A percentile compares a stretch with the other conserved stretches of the same genome.
phyloP scores from a whole-genome alignment of 2,113 vertebrate genomes.

The Dicrurus megarhynchus region DNA sequence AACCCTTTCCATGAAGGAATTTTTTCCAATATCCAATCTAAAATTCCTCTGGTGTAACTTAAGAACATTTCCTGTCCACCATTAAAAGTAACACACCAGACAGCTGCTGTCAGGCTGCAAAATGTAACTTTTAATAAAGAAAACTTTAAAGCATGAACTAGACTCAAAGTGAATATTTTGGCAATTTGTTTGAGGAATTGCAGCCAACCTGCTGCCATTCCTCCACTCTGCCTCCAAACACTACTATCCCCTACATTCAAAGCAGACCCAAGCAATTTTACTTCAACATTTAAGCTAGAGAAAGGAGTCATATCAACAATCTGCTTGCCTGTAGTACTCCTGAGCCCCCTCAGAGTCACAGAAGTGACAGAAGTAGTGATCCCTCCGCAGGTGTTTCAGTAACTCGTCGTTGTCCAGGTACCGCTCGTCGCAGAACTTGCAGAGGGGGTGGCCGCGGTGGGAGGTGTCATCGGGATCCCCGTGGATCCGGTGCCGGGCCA shows the following conservation, averaged over 20 bases:
- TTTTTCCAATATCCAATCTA: background rate
- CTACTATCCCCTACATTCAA: background rate
- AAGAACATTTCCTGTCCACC: background rate
- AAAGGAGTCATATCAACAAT: accelerated
- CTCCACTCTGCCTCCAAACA: background rate
- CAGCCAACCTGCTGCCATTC: background rate
- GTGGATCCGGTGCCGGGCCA: constrained; percentile 89
- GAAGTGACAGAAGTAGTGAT: constrained; percentile 98
- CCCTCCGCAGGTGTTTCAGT: constrained; percentile 90
- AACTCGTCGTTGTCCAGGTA: constrained; percentile 96
- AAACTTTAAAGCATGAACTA: background rate
- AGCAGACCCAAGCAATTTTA: background rate
- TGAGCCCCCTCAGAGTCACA: constrained; percentile 95
- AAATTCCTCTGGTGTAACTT: background rate
- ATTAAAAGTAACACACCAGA: background rate
- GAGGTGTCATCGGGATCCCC: constrained; percentile 96
- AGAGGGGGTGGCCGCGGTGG: constrained; percentile 94
- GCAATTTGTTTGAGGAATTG: background rate
- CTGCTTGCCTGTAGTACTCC: constrained; percentile 86
- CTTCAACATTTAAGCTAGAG: background rate
- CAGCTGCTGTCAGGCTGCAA: background rate
- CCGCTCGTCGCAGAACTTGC: constrained; percentile 95
- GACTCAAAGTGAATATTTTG: background rate
- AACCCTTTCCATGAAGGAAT: background rate
- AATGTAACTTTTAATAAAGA: background rate